phyloP scores from a whole-genome alignment of 2,797 vertebrate species.

The Graptemys geographica region DNA sequence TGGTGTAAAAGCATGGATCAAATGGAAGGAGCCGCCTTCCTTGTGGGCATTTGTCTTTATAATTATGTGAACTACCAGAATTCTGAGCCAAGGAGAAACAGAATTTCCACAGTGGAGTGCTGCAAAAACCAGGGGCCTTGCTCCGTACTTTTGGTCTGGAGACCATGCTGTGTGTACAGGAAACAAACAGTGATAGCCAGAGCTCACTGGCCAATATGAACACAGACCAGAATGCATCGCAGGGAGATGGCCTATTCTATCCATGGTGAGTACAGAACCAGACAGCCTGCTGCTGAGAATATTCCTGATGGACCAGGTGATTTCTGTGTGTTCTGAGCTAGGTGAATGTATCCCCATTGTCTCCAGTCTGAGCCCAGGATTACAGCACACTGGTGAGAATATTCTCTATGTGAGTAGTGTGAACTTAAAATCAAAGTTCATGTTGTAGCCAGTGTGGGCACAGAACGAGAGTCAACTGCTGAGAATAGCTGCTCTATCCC shows the following conservation, averaged over 20 bases:
- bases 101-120: rapidly evolving
- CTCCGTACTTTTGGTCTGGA: rapidly evolving
- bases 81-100: neutral
- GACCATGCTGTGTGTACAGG: neutral
- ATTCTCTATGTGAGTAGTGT: rapidly evolving
- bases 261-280: rapidly evolving
- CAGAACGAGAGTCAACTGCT: neutral
- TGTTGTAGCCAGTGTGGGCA: neutral
- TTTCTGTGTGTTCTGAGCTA: neutral
- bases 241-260: too few relatives aligned
- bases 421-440: neutral
- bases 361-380: rapidly evolving
- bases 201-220: neutral
- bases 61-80: rapidly evolving
- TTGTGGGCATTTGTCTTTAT: rapidly evolving
- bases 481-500: neutral
- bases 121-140: neutral
- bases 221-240: rapidly evolving
- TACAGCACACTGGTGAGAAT: rapidly evolving
- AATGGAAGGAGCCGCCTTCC: rapidly evolving
- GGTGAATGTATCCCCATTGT: rapidly evolving
- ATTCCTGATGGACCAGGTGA: rapidly evolving
- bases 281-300: neutral
- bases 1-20: neutral
- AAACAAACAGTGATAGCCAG: rapidly evolving